Evolutionary conservation across 2,888 invertebrate species (phyloP), one percentile per base, ranked within the genome.

Genomic region (Diaprepes abbreviatus): DNA sequence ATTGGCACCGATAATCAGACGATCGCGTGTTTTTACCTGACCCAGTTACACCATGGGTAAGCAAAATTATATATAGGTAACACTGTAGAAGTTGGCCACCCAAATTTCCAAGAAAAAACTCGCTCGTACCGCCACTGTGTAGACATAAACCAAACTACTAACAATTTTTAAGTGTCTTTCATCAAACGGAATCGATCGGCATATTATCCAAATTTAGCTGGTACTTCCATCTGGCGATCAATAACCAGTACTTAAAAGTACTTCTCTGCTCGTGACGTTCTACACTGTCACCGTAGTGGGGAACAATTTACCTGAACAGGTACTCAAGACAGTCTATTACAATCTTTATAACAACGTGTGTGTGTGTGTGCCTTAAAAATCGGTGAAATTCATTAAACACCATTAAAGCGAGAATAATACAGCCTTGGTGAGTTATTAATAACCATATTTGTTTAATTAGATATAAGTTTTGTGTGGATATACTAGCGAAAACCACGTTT

Each of bases 221-320:
- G 14, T 31, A 50, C 48, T 50, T n/a, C 48, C 48, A 50, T 50
- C 48, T 50, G 9, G 24, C 14, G 48, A 50, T 14, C 28, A 28
- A 14, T 14, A 4, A n/a, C 14, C 9, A 12, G 28, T 28, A 24
- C 48, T 14, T 21, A 19, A 3, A 6, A 48, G 48, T 50, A 28
- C 48, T 45, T 45, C 24, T 24, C 24, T 5, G n/a, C 3, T 10
- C 24, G 45, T 45, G 45, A 45, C 45, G 45, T 45, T 45, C n/a
- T 4, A 45, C 24, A 24, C 17, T 45, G 45, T 24, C 24, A 28
- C 9, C 28, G 48, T 16, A 50, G 31, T 50, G 60, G 60, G 60
- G 48, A 60, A 2, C 19, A 10, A 31, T 60, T 38, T 60, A 60
- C 60, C 60, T 60, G 60, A 48, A 60, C 60, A 60, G 48, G 60